These are phyloP conservation scores for Linnaemya tessellans DNA, from an alignment of 2,888 invertebrate species.

Conservation along the genomic window DNA sequence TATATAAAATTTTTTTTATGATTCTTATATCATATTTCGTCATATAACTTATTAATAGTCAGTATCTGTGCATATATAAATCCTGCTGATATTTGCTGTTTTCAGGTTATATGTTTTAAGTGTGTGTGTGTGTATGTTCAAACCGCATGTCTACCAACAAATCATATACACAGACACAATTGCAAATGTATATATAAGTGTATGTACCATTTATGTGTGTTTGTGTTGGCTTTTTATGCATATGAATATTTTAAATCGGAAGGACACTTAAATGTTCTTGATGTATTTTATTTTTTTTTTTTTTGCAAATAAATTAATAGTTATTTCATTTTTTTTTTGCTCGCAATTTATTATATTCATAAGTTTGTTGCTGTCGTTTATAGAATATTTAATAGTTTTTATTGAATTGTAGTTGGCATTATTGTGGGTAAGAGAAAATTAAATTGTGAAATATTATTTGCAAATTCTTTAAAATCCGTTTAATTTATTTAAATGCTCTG, in stretches of 20 bases:
- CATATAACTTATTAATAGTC: not conserved
- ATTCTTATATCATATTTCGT: not conserved
- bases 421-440: not conserved
- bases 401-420: slow-evolving; percentile 9
- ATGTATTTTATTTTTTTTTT: not conserved
- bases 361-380: slow-evolving; percentile 32
- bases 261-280: slow-evolving; percentile 51
- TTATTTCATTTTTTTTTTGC: slow-evolving; percentile 28
- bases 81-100: not conserved
- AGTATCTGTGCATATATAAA: not conserved
- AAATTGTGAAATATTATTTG: not conserved
- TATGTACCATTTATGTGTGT: too few species aligned
- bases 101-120: not conserved
- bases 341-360: slow-evolving; percentile 41
- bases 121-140: slow-evolving; percentile 17
- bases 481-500: too few species aligned
- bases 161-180: slow-evolving; percentile 16
- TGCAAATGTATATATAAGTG: not conserved
- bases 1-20: not conserved
- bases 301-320: slow-evolving; percentile 31
- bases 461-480: not conserved
- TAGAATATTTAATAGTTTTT: slow-evolving; percentile 41
- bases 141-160: slow-evolving; percentile 48
- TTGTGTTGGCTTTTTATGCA: not conserved
- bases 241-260: slow-evolving; percentile 39